Evolutionary conservation across 2,797 vertebrate genomes (phyloP).

Genomic region (Acanthurus tractus): DNA sequence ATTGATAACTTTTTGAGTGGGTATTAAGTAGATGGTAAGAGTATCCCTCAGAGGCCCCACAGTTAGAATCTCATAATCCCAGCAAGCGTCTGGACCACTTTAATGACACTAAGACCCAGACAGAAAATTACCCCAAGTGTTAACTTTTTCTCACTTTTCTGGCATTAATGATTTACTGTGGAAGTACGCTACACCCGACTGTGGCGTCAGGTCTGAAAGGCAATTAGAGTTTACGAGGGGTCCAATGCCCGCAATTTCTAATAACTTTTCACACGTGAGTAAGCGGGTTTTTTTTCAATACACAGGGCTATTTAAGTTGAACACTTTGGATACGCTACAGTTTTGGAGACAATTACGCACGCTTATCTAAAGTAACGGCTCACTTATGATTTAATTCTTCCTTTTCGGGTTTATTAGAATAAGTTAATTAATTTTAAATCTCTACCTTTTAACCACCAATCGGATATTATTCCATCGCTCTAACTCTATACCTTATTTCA

Average conservation of each 20-base stretch:
- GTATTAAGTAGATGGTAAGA: slow-evolving; percentile 76
- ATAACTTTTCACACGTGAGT: slow-evolving; percentile 78
- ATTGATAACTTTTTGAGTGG: slow-evolving; percentile 74
- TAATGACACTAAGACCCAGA: slow-evolving; percentile 82
- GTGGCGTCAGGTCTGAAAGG: slow-evolving; percentile 83
- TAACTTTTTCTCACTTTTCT: slow-evolving; percentile 85
- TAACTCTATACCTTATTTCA: background rate
- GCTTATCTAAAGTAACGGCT: background rate
- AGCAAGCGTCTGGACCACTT: slow-evolving; percentile 80
- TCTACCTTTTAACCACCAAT: background rate
- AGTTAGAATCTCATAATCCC: slow-evolving; percentile 79
- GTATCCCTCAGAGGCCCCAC: slow-evolving; percentile 69
- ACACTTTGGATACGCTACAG: slow-evolving; percentile 26
- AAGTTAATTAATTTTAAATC: background rate
- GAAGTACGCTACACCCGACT: slow-evolving; percentile 69
- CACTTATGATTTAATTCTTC: background rate
- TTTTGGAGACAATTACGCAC: slow-evolving; percentile 41
- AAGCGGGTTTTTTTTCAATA: slow-evolving; percentile 18
- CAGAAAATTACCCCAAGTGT: slow-evolving; percentile 82
- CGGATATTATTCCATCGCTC: background rate
- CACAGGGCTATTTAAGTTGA: slow-evolving; percentile 29
- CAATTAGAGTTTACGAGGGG: slow-evolving; percentile 84
- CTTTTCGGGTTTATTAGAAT: background rate
- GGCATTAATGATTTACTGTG: slow-evolving; percentile 81
- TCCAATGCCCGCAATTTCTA: slow-evolving; percentile 75